Evolutionary conservation across 2,113 vertebrate species (phyloP), one percentile per base, ranked within the genome.

Genomic region (Gnathonemus echidnorhynchus): DNA sequence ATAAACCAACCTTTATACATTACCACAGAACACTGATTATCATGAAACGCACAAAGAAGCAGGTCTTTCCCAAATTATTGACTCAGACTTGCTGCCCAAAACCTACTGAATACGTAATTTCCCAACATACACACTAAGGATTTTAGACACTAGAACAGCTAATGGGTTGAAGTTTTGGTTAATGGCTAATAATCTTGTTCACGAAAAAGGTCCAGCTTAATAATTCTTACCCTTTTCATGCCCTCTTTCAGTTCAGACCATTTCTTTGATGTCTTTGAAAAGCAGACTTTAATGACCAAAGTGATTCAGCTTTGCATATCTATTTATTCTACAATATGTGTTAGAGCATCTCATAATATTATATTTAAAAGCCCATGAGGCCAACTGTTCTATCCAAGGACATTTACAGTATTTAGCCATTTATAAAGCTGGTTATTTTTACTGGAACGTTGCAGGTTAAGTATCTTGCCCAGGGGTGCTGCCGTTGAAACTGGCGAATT

Each of bases 51-150:
- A 74, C 35, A 88, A 42, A 58, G 8, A 21, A 49, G 5, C 58
- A 48, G 24, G 45, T 88, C 62, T 7, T 88, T 88, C 74, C 92
- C 93, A 95, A 93, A 93, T 94, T 90, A 90, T 74, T 86, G 49
- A 21, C 46, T 45, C 88, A 87, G 84, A 89, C 90, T 62, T 88
- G 80, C 91, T 92, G 90, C 86, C 70, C 35, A 80, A 80, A 42
- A 80, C 74, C 74, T 35, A 80, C 35, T 3, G 74, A 42, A 80
- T 39, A 80, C 6, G 1, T 42, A 80, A 80, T 80, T 80, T 39
- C 35, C 35, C 74, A 70, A 80, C 74, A 80, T 80, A 19, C 35
- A 39, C 74, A 80, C 70, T 39, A 77, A 35, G 70, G 70, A 31
- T 27, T 87, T 39, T 87, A 35, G 48, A 52, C 13, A 42, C 13